Evolutionary conservation across 2,113 vertebrate genomes (phyloP).

Genomic region (Marmota flaviventris): DNA sequence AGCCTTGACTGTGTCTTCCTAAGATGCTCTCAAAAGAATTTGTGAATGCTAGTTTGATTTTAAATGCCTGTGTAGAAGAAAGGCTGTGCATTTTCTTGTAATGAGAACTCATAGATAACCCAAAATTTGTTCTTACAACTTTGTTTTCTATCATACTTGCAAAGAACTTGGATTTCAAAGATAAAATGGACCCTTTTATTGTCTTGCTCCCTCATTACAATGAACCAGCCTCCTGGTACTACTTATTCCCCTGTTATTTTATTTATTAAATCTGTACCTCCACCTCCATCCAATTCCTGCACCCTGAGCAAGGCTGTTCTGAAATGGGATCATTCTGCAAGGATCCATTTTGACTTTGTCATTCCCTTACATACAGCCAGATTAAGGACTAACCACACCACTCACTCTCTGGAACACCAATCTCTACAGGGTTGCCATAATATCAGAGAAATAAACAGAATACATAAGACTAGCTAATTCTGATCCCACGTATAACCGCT

Average conservation of each 20-base stretch:
- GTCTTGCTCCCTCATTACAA: neutral
- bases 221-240: neutral
- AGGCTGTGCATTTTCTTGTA: neutral
- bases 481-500: neutral
- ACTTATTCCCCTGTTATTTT: neutral
- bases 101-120: neutral
- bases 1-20: constrained; percentile 19
- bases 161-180: neutral
- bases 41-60: constrained; percentile 4
- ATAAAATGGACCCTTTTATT: neutral
- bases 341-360: neutral
- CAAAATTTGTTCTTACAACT: neutral
- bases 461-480: neutral
- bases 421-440: neutral
- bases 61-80: neutral
- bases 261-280: neutral
- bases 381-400: neutral
- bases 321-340: neutral
- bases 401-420: too few relatives aligned
- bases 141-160: neutral
- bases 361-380: neutral
- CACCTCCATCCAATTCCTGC: neutral
- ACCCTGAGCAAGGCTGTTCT: neutral
- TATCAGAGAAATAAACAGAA: neutral
- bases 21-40: neutral